Evolutionary conservation across 2,113 vertebrate species (phyloP), one percentile per base, ranked within the genome.

Genomic region (Nycticryphes semicollaris): DNA sequence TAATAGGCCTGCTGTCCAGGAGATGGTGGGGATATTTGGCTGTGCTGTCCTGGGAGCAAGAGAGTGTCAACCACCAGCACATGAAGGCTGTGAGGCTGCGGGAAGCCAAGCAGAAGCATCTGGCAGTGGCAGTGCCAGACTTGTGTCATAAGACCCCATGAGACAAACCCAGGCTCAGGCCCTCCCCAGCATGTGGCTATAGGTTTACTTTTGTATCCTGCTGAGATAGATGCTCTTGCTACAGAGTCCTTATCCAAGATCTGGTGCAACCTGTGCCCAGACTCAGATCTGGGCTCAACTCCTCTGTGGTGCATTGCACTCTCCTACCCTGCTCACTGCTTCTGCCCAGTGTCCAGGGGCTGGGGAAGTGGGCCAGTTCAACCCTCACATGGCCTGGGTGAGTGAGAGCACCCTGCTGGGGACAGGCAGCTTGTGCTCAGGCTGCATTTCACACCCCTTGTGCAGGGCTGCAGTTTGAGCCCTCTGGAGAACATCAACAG

Each of bases 191-290:
- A 0, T 37, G 45, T 47, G 69, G 41, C 73, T 6, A 3, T 10
- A 59, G 75, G 37, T 30, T 16, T 51, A 28, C 12, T 39, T 91
- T 76, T 57, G 64, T 54, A 54, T 80, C 21, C 63, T 87, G 60
- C 48, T 76, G 64, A 48, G 25, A 37, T 43, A 45, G 25, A 37
- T 43, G 25, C 18, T 68, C 4, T 45, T 47, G n/a, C 50, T 74
- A n/a, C 28, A 0, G 14, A 79, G 60, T 8, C 24, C 50, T 87
- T 50, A 57, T 63, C 6, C 62, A 88, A 93, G 90, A 92, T 94
- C 62, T 91, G 84, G 82, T 45, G 64, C 64, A 83, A 94, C 72
- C 81, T 75, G 78, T 92, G 64, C 63, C 76, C 28, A 41, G 69
- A 51, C 59, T 89, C 13, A 7, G 90, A 94, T 70, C 80, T 68